Conservation (phyloP, 2,113 vertebrate species). For the Eretmochelys imbricata region DNA sequence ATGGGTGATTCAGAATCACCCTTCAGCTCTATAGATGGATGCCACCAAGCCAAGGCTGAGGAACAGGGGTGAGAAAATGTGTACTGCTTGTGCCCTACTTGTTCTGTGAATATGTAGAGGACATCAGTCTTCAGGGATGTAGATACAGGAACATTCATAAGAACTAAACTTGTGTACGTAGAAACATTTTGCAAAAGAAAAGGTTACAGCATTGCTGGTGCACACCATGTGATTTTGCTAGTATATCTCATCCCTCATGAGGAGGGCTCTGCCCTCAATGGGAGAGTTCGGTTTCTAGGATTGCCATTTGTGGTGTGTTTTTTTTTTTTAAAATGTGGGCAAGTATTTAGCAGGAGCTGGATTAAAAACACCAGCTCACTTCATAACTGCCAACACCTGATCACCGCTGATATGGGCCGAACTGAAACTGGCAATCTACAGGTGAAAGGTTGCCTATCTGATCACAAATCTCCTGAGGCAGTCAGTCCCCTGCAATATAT, state of each 20-base stretch:
- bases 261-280: neutral
- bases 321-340: neutral
- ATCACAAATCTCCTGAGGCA: neutral
- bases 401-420: neutral
- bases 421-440: neutral
- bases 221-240: neutral
- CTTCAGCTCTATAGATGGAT: conserved; percentile 1
- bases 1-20: neutral
- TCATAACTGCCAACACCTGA: neutral
- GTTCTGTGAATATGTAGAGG: conserved; percentile 20
- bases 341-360: neutral
- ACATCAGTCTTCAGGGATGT: conserved; percentile 11
- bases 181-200: neutral
- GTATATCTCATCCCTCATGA: neutral
- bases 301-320: neutral
- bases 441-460: neutral
- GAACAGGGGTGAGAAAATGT: neutral
- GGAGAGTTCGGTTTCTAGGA: neutral
- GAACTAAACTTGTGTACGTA: neutral
- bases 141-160: conserved; percentile 29
- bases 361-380: neutral
- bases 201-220: neutral
- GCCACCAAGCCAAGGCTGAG: neutral
- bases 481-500: neutral
- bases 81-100: conserved; percentile 2